A percentile compares a stretch with the other conserved stretches of the same genome.
phyloP scores from a whole-genome alignment of 2,888 invertebrate genomes.

The Erebia aethiops region DNA sequence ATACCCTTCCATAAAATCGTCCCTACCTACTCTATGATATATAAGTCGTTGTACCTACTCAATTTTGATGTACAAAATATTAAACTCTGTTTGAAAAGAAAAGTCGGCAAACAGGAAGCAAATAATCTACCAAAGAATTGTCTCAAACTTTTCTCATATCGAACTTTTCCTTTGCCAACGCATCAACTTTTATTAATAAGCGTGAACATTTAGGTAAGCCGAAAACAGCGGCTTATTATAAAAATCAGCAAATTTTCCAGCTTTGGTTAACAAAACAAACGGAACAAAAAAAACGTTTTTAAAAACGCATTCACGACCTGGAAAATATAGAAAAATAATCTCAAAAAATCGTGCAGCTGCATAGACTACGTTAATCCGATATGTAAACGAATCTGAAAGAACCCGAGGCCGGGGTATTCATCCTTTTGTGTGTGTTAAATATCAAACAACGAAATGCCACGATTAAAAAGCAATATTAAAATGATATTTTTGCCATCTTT shows the following conservation, averaged over 20 bases:
- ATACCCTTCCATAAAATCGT: conserved; percentile 2
- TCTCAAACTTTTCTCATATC: conserved; percentile 66
- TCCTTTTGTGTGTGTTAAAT: conserved; percentile 10
- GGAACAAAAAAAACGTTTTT: not conserved
- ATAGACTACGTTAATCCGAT: not conserved
- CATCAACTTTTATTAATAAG: conserved; percentile 54
- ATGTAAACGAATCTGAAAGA: conserved; percentile 13
- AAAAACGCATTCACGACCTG: not conserved
- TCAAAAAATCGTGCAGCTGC: not conserved
- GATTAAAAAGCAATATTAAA: conserved; percentile 15
- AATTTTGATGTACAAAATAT: not conserved
- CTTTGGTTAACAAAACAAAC: not conserved
- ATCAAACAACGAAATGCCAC: not conserved
- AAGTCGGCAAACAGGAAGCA: conserved; percentile 14
- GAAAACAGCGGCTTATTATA: not conserved
- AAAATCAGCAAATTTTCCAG: not conserved
- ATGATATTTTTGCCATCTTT: not conserved
- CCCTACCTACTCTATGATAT: no score
- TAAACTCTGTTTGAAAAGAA: conserved; percentile 11
- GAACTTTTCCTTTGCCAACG: conserved; percentile 64
- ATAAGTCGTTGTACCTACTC: not conserved
- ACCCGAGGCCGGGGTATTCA: not conserved
- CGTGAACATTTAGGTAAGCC: conserved; percentile 4
- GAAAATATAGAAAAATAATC: not conserved
- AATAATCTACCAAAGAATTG: conserved; percentile 21